Evolutionary conservation across 2,113 vertebrate species (phyloP).

Genomic region (Rhinopomastus cyanomelas): DNA sequence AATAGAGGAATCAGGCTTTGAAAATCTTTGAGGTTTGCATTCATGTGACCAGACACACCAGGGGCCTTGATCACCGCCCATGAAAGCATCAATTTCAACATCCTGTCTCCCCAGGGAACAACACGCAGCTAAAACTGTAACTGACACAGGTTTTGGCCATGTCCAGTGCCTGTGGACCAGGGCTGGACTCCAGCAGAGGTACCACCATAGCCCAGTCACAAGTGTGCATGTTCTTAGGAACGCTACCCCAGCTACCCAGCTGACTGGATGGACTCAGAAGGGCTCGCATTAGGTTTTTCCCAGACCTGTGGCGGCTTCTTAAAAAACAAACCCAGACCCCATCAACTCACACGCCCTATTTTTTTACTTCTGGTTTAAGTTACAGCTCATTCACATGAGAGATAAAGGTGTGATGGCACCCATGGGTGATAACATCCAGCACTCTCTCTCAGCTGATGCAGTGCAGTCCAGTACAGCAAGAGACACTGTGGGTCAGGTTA

Average conservation of each 20-base stretch:
- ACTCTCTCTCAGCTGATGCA: background rate
- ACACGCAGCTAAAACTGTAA: background rate
- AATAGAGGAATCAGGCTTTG: background rate
- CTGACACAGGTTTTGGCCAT: background rate
- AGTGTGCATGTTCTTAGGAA: background rate
- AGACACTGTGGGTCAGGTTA: background rate
- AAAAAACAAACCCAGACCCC: background rate
- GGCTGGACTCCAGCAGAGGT: background rate
- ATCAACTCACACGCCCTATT: background rate
- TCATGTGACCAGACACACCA: background rate
- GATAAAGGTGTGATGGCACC: background rate
- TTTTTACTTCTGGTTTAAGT: background rate
- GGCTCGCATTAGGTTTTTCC: background rate
- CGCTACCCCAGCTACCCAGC: accelerated
- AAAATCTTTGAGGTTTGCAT: background rate
- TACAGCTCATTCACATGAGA: background rate
- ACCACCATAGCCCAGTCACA: accelerated
- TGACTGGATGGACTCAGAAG: background rate
- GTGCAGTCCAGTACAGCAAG: background rate
- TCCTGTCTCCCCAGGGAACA: background rate
- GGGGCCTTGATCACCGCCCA: background rate
- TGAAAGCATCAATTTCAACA: background rate
- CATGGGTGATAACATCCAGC: background rate
- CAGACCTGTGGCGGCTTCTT: background rate
- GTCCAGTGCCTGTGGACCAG: background rate